A percentile compares a stretch with the other conserved stretches of the same genome.
Conservation (phyloP, 2,797 vertebrate genomes). For the Hoplostethus atlanticus region DNA sequence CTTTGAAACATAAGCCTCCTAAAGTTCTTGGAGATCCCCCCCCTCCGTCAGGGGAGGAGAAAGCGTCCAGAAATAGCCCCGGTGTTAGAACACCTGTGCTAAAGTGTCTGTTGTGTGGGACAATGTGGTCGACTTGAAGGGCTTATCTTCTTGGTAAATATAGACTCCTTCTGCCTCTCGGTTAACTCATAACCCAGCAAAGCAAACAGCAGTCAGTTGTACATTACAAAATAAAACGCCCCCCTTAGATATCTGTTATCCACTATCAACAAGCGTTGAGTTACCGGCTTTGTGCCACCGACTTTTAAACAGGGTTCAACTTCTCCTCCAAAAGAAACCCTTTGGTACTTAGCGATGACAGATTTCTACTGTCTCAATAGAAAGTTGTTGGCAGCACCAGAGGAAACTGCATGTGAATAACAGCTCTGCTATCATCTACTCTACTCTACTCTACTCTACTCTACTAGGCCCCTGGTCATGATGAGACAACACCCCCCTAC, state of each 20-base stretch:
- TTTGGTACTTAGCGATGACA: too few relatives aligned
- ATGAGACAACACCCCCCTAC: too few relatives aligned
- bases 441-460: too few relatives aligned
- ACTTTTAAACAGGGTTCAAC: not conserved
- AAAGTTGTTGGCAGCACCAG: too few relatives aligned
- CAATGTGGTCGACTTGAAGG: constrained; percentile 72
- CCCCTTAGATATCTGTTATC: constrained; percentile 1
- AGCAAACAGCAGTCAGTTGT: constrained; percentile 21
- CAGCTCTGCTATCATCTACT: too few relatives aligned
- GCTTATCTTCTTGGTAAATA: constrained; percentile 70
- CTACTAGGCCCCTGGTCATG: too few relatives aligned
- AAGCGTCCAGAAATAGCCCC: constrained; percentile 70
- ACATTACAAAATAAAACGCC: constrained; percentile 6
- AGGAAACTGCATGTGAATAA: too few relatives aligned
- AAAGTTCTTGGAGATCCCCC: constrained; percentile 76
- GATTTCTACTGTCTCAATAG: too few relatives aligned
- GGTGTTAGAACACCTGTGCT: constrained; percentile 74
- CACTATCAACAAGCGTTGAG: not conserved
- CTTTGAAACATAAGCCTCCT: constrained; percentile 82
- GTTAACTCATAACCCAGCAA: constrained; percentile 35
- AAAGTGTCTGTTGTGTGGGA: constrained; percentile 77
- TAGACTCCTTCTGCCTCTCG: constrained; percentile 52
- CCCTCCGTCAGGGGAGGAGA: constrained; percentile 72
- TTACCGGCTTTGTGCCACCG: not conserved
- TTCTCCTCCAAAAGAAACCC: not conserved